Conservation (phyloP, 2,113 vertebrate species). For the human (Homo sapiens) region DNA sequence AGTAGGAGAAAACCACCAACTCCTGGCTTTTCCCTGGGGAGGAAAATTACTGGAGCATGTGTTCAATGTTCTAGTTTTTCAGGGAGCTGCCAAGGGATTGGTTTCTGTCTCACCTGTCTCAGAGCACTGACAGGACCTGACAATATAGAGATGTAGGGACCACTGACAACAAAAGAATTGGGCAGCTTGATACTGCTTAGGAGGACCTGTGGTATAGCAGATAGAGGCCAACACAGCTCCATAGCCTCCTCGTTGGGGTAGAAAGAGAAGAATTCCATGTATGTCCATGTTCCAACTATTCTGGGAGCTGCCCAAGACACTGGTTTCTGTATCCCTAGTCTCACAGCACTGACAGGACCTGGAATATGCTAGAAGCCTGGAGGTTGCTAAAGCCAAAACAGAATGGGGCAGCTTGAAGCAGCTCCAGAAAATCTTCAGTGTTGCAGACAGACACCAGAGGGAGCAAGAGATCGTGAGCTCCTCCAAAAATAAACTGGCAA, state of each 20-base stretch:
- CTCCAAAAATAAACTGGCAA: not conserved
- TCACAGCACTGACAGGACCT: not conserved
- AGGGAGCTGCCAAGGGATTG: not conserved
- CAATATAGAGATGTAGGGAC: accelerated
- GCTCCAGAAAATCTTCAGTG: not conserved
- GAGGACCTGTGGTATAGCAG: not conserved
- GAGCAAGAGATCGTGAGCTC: not conserved
- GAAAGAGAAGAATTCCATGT: not conserved
- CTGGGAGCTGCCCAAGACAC: too few relatives aligned
- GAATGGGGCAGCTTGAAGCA: not conserved
- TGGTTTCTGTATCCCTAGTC: not conserved
- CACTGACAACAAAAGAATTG: not conserved
- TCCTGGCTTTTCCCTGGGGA: not conserved
- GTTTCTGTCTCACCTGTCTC: not conserved
- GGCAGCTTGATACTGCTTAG: accelerated
- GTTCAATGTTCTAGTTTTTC: not conserved
- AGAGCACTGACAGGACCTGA: not conserved
- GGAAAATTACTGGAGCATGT: not conserved
- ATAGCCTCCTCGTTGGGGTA: too few relatives aligned
- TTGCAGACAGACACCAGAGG: not conserved
- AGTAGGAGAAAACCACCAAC: not conserved
- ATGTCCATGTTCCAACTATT: not conserved
- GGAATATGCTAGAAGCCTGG: not conserved
- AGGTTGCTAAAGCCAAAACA: not conserved
- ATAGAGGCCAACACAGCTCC: too few relatives aligned